These are phyloP conservation scores for Conopomorpha cramerella DNA, from an alignment of 1,140 invertebrate genomes.

Conservation along the genomic window DNA sequence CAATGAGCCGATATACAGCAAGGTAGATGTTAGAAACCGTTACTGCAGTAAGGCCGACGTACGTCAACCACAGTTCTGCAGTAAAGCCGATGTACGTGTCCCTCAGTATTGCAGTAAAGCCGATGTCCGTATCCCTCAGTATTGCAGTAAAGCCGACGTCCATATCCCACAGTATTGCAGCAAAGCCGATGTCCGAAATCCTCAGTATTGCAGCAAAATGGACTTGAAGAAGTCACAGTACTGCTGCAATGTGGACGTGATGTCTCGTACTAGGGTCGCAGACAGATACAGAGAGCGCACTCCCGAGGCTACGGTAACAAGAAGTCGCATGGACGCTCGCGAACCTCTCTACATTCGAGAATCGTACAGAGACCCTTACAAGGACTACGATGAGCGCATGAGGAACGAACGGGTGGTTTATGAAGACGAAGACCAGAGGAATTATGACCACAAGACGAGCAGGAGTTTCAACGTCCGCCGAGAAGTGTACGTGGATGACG, in stretches of 20 bases:
- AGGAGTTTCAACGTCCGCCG: constrained; percentile 34
- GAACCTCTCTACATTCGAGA: neutral
- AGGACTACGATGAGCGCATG: constrained; percentile 4
- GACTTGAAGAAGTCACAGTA: constrained; percentile 16
- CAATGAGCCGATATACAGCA: too few relatives aligned
- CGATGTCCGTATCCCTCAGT: too few relatives aligned
- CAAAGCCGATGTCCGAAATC: too few relatives aligned
- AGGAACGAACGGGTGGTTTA: too few relatives aligned
- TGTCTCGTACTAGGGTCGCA: constrained; percentile 12
- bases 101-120: too few relatives aligned
- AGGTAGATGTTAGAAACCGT: too few relatives aligned
- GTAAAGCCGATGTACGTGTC: too few relatives aligned
- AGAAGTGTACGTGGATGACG: constrained; percentile 13
- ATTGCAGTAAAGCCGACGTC: too few relatives aligned
- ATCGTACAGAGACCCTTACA: neutral
- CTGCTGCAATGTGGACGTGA: too few relatives aligned
- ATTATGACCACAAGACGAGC: constrained; percentile 26
- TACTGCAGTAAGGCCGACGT: too few relatives aligned
- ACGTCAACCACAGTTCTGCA: too few relatives aligned
- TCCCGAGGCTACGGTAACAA: constrained; percentile 14
- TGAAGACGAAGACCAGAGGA: constrained; percentile 1
- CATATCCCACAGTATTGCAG: too few relatives aligned
- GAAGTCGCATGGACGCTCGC: constrained; percentile 8
- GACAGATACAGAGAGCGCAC: constrained; percentile 19
- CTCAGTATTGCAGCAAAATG: constrained; percentile 28